Evolutionary conservation across 2,888 invertebrate species (phyloP).

Genomic region (Gymnosoma rotundatum): DNA sequence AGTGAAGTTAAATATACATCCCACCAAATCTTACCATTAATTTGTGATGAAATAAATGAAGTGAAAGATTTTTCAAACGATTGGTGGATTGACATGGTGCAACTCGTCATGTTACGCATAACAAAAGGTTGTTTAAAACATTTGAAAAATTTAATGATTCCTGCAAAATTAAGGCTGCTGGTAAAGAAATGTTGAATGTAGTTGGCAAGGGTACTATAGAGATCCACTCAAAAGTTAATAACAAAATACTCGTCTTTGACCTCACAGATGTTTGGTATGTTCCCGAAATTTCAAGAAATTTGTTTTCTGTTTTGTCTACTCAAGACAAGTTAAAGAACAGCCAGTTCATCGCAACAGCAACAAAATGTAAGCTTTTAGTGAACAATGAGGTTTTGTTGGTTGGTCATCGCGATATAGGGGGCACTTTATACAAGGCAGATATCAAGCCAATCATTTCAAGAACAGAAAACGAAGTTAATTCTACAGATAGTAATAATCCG

Average conservation of each 20-base stretch:
- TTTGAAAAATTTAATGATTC: constrained; percentile 17
- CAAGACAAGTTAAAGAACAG: constrained; percentile 11
- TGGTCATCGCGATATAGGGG: too few relatives aligned
- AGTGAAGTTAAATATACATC: neutral
- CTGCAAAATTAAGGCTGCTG: neutral
- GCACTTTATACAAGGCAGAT: constrained; percentile 11
- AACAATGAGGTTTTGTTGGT: neutral
- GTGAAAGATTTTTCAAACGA: constrained; percentile 6
- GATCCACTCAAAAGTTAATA: constrained; percentile 2
- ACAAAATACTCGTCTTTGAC: neutral
- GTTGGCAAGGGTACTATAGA: constrained; percentile 20
- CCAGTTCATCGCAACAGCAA: constrained; percentile 7
- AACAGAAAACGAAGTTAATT: neutral
- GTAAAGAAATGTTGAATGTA: constrained; percentile 17
- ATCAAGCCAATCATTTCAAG: neutral
- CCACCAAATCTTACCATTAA: constrained; percentile 5
- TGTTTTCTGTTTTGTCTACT: neutral
- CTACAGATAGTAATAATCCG: neutral
- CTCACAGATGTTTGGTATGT: constrained; percentile 27
- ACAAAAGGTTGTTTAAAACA: constrained; percentile 12
- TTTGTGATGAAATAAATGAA: constrained; percentile 2
- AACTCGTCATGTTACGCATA: constrained; percentile 31
- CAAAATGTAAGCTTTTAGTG: neutral
- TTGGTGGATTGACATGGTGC: constrained; percentile 38
- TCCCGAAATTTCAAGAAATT: neutral